These are phyloP conservation scores for Zaprionus ghesquierei DNA, from an alignment of 1,140 invertebrate species.

Conservation along the genomic window DNA sequence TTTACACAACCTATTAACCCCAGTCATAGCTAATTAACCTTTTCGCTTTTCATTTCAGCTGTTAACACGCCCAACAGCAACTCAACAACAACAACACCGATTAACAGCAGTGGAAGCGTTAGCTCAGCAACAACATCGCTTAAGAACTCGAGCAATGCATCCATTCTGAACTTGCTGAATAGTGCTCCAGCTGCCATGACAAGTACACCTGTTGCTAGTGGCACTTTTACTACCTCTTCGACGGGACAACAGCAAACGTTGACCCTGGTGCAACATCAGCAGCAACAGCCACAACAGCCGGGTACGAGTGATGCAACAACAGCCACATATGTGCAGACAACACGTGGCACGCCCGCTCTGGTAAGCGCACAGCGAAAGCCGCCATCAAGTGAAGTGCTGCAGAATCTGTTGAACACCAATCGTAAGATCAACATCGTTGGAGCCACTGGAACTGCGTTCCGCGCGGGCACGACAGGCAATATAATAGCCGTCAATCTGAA, in stretches of 20 bases:
- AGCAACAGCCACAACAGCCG: slow-evolving; percentile 22
- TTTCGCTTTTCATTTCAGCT: slow-evolving; percentile 15
- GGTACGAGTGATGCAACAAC: slow-evolving; percentile 50
- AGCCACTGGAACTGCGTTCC: slow-evolving; percentile 62
- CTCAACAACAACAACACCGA: slow-evolving; percentile 18
- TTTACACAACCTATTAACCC: not conserved
- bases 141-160: slow-evolving; percentile 85
- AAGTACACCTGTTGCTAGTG: slow-evolving; percentile 83
- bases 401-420: slow-evolving; percentile 72
- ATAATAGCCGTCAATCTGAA: slow-evolving; percentile 83
- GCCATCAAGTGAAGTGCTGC: slow-evolving; percentile 73
- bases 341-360: slow-evolving; percentile 58
- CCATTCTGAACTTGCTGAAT: slow-evolving; percentile 89
- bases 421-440: slow-evolving; percentile 74
- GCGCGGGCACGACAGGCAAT: slow-evolving; percentile 82
- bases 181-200: slow-evolving; percentile 88
- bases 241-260: slow-evolving; percentile 72
- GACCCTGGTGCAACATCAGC: slow-evolving; percentile 70
- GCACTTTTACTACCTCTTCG: slow-evolving; percentile 76
- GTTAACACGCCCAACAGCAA: slow-evolving; percentile 38
- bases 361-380: slow-evolving; percentile 64
- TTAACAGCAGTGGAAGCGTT: slow-evolving; percentile 33
- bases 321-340: slow-evolving; percentile 68
- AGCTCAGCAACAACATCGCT: slow-evolving; percentile 73
- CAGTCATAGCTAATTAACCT: not conserved